Evolutionary conservation across 2,888 invertebrate species (phyloP), one percentile per base, ranked within the genome.

Genomic region (Prosopocoilus inquinatus): DNA sequence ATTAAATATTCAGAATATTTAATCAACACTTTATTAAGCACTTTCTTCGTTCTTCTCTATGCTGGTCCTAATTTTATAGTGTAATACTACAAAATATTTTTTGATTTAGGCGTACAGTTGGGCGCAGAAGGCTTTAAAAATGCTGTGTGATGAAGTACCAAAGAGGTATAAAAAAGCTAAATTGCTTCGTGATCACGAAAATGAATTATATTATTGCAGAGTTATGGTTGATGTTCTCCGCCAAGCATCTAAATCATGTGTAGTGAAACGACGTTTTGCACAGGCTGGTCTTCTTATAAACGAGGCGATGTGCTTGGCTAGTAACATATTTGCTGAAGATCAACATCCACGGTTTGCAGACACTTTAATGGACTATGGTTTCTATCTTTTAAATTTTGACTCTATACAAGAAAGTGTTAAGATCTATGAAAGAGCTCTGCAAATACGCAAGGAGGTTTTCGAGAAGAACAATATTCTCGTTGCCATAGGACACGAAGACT

Each of bases 331-430:
- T 76, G 84, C 62, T 33, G 58, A 85, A 1, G 76, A 80, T 16
- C 75, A 79, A n/a, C 91, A 93, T 79, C 92, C 91, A 52, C 88
- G 89, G 68, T 90, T 88, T 75, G 89, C 94, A 16, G 91, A 92
- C 74, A 87, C 91, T 39, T 80, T 96, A 56, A 81, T 91, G 64
- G 94, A 95, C 79, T 93, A 91, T 76, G 96, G 93, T 61, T 95
- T 92, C 80, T 95, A 91, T 75, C 80, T 95, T 68, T 82, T 95
- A 64, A 94, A 95, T 77, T 88, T 90, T 50, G 96, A 96, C 79
- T 87, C 87, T 50, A 89, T 93, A 62, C 82, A 83, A 61, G 89
- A 91, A 70, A 91, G 93, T 70, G 91, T 95, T n/a, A 82, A 85
- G 57, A 87, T 92, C 0, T 95, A 94, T 73, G 78, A 89, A 82